A percentile compares a stretch with the other conserved stretches of the same genome.
These are phyloP conservation scores for Pogonus chalceus DNA, from an alignment of 1,140 invertebrate species.

Conservation along the genomic window DNA sequence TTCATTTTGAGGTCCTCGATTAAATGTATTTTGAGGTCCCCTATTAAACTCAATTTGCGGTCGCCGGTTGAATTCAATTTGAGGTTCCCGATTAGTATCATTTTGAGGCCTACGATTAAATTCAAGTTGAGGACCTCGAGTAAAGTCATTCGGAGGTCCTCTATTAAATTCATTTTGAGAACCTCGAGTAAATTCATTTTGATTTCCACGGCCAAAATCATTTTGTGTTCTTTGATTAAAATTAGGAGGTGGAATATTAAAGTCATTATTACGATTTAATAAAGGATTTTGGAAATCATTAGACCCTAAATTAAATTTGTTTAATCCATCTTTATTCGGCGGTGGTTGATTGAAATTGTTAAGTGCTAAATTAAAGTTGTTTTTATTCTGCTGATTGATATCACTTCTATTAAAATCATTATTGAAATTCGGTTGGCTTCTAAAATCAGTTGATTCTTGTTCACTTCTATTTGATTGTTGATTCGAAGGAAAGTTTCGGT, in stretches of 20 bases:
- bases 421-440: not conserved
- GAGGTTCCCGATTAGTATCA: not conserved
- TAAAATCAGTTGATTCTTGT: too few relatives aligned
- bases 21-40: not conserved
- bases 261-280: slow-evolving; percentile 12
- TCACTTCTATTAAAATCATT: too few relatives aligned
- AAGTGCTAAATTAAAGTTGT: too few relatives aligned
- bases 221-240: not conserved
- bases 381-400: too few relatives aligned
- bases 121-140: slow-evolving; percentile 1
- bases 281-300: slow-evolving; percentile 6
- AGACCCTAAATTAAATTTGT: not conserved
- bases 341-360: slow-evolving; percentile 5
- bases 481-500: too few relatives aligned
- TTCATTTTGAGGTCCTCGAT: not conserved
- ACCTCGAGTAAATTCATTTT: slow-evolving; percentile 1
- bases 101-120: not conserved
- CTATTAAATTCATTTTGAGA: slow-evolving; percentile 4
- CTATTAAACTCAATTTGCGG: not conserved
- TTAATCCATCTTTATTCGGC: not conserved
- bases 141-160: not conserved
- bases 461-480: too few relatives aligned
- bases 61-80: not conserved
- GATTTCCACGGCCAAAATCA: not conserved
- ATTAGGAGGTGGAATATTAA: slow-evolving; percentile 12